These are phyloP conservation scores for Dryobota labecula DNA, from an alignment of 2,888 invertebrate species.

Conservation along the genomic window DNA sequence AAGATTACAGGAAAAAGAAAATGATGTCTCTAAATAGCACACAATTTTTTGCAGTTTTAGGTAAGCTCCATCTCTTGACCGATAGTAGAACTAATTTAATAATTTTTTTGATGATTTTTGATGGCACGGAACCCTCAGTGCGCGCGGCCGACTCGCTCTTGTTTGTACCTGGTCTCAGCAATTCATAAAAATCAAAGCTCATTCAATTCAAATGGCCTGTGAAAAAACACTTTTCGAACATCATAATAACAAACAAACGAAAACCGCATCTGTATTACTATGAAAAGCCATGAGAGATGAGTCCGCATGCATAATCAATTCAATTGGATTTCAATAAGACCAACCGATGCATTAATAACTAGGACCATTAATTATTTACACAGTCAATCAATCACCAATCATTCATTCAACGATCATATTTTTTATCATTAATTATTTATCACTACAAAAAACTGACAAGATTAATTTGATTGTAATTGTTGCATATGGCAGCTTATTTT, in stretches of 20 bases:
- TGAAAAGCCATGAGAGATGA: background rate
- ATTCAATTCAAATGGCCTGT: background rate
- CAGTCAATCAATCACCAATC: conserved; percentile 10
- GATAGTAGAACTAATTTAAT: too few relatives aligned
- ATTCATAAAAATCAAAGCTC: background rate
- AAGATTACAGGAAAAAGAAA: too few relatives aligned
- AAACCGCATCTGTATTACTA: background rate
- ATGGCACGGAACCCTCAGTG: too few relatives aligned
- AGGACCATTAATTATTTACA: conserved; percentile 17
- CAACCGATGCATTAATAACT: conserved; percentile 15
- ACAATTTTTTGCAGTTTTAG: too few relatives aligned
- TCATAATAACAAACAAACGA: background rate
- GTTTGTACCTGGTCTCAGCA: background rate
- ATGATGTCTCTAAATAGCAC: too few relatives aligned
- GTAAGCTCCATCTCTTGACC: too few relatives aligned
- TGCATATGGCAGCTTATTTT: background rate
- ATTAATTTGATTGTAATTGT: background rate
- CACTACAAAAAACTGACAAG: background rate
- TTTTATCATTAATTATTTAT: background rate
- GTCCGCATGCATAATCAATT: background rate
- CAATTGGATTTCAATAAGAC: background rate
- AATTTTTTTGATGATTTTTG: too few relatives aligned
- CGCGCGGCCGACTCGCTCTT: too few relatives aligned
- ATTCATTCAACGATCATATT: background rate
- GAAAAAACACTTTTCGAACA: background rate